Conservation (phyloP, 2,113 vertebrate genomes). For the Chloropsis hardwickii region DNA sequence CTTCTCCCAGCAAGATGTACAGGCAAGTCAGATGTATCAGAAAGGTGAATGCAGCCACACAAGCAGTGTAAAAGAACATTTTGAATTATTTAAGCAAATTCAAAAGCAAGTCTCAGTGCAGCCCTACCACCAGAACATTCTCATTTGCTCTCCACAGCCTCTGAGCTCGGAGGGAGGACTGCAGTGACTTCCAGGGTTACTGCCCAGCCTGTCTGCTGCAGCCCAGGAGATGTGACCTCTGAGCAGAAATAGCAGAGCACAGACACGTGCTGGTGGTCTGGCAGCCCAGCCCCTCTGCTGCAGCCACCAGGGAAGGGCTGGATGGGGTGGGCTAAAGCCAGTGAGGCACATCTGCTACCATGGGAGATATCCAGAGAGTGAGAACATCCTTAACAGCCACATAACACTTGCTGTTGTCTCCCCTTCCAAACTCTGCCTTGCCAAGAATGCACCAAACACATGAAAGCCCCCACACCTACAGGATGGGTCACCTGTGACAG, state of each 20-base stretch:
- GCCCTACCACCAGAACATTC: neutral
- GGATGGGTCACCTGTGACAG: neutral
- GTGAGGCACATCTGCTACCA: neutral
- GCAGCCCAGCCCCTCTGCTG: neutral
- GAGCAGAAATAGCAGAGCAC: neutral
- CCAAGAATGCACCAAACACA: neutral
- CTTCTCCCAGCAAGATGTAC: neutral
- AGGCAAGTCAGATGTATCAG: neutral
- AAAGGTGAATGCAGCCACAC: neutral
- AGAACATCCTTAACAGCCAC: neutral
- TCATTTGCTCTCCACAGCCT: neutral
- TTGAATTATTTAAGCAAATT: neutral
- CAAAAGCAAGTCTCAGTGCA: neutral
- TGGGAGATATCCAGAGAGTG: neutral
- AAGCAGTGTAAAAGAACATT: neutral
- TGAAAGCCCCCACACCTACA: neutral
- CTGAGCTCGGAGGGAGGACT: neutral
- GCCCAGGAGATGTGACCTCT: neutral
- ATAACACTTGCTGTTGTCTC: rapidly evolving
- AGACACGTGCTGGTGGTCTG: neutral
- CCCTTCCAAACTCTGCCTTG: neutral
- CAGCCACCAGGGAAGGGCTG: neutral
- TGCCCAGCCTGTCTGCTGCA: neutral
- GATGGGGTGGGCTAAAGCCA: neutral
- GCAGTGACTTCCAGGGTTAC: neutral